Evolutionary conservation across 2,888 invertebrate genomes (phyloP).

Genomic region (Megamerina dolium): DNA sequence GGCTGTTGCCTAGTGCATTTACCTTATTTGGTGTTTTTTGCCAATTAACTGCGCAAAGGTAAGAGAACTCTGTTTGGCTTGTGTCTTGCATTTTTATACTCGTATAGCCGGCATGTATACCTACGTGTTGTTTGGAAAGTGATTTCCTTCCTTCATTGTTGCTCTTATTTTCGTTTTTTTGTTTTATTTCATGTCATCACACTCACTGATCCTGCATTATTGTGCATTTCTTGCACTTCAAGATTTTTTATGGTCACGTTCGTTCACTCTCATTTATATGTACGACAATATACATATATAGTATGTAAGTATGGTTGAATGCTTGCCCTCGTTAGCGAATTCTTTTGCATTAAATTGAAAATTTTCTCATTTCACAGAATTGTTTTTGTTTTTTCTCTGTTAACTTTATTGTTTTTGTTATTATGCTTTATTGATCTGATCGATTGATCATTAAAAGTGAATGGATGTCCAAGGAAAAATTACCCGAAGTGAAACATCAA

Average conservation of each 20-base stretch:
- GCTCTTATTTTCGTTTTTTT: not conserved
- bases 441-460: slow-evolving; percentile 14
- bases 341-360: slow-evolving; percentile 12
- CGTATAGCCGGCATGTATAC: too few relatives aligned
- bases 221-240: too few relatives aligned
- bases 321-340: slow-evolving; percentile 14
- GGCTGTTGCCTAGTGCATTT: too few relatives aligned
- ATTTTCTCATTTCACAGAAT: slow-evolving; percentile 2
- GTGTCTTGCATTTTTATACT: not conserved
- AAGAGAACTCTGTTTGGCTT: not conserved
- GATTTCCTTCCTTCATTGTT: not conserved
- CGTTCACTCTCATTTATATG: too few relatives aligned
- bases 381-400: slow-evolving; percentile 5
- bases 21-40: slow-evolving; percentile 46
- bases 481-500: too few relatives aligned
- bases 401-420: slow-evolving; percentile 7
- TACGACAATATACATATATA: too few relatives aligned
- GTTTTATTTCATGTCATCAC: not conserved
- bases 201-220: too few relatives aligned
- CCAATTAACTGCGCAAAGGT: slow-evolving; percentile 30
- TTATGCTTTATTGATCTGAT: slow-evolving; percentile 11
- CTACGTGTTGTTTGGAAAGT: too few relatives aligned
- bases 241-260: too few relatives aligned
- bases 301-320: too few relatives aligned
- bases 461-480: too few relatives aligned